Evolutionary conservation across 1,140 invertebrate genomes (phyloP).

Genomic region (Trichoplusia ni): DNA sequence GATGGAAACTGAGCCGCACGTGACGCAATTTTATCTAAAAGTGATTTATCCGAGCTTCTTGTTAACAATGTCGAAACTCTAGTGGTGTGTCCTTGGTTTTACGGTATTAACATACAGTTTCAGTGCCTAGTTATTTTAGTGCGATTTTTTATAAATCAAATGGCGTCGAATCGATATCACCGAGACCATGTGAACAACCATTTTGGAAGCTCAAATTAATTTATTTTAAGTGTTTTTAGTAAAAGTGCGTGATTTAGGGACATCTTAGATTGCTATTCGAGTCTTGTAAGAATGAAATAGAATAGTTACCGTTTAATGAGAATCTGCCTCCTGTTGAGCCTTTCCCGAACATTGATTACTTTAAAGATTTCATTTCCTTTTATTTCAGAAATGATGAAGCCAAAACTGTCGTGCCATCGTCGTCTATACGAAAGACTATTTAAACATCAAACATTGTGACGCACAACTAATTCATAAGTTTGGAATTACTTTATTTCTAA

Average conservation of each 20-base stretch:
- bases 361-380: not conserved
- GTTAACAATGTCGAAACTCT: too few relatives aligned
- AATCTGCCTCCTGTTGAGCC: too few relatives aligned
- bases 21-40: constrained; percentile 19
- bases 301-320: too few relatives aligned
- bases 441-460: constrained; percentile 71
- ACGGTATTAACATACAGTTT: too few relatives aligned
- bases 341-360: too few relatives aligned
- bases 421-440: constrained; percentile 57
- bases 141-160: constrained; percentile 30
- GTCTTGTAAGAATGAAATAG: not conserved
- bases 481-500: constrained; percentile 38
- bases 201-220: not conserved
- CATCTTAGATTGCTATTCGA: not conserved
- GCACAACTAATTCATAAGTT: constrained; percentile 52
- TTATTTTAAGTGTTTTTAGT: not conserved
- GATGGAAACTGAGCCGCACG: constrained; percentile 12
- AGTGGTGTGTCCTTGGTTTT: too few relatives aligned
- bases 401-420: constrained; percentile 54
- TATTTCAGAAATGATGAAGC: constrained; percentile 73
- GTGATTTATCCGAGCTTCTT: not conserved
- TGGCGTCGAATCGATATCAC: constrained; percentile 46
- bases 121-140: constrained; percentile 16
- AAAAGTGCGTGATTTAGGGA: not conserved
- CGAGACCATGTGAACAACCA: constrained; percentile 35